phyloP scores from a whole-genome alignment of 2,888 invertebrate species.

The Hypena proboscidalis region DNA sequence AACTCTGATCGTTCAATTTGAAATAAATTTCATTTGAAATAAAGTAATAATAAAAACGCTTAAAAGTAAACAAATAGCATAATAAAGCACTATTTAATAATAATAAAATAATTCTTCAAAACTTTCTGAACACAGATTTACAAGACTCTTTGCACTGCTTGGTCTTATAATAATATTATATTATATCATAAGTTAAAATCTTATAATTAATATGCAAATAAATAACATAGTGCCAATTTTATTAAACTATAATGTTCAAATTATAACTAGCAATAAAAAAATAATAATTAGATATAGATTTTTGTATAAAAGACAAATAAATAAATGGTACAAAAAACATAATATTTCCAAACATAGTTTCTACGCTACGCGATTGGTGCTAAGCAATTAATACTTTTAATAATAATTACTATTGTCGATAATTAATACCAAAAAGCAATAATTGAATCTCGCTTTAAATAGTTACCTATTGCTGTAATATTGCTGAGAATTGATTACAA shows the following conservation, averaged over 20 bases:
- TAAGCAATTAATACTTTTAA: conserved; percentile 49
- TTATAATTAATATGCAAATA: conserved; percentile 2
- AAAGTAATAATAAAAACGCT: conserved; percentile 31
- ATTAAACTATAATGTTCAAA: conserved; percentile 8
- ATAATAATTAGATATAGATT: conserved; percentile 30
- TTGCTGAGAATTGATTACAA: conserved; percentile 24
- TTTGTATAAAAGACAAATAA: conserved; percentile 36
- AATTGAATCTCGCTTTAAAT: conserved; percentile 46
- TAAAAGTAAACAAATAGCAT: conserved; percentile 16
- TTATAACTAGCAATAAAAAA: no score
- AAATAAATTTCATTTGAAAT: conserved; percentile 1
- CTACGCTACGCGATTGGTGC: conserved; percentile 64
- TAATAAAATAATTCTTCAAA: conserved; percentile 9
- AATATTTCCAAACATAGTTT: conserved; percentile 23
- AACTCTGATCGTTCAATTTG: neutral
- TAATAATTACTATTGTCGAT: conserved; percentile 24
- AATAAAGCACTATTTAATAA: conserved; percentile 11
- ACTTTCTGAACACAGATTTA: conserved; percentile 27
- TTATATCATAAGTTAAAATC: conserved; percentile 2
- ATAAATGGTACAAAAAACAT: conserved; percentile 35
- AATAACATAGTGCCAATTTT: conserved; percentile 12
- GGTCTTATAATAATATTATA: conserved; percentile 13
- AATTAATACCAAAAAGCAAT: conserved; percentile 57
- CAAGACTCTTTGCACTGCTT: conserved; percentile 28
- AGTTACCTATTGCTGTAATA: conserved; percentile 52